Base-by-base conservation (phyloP, 2,113 vertebrate species). In the Platanista minor region DNA sequence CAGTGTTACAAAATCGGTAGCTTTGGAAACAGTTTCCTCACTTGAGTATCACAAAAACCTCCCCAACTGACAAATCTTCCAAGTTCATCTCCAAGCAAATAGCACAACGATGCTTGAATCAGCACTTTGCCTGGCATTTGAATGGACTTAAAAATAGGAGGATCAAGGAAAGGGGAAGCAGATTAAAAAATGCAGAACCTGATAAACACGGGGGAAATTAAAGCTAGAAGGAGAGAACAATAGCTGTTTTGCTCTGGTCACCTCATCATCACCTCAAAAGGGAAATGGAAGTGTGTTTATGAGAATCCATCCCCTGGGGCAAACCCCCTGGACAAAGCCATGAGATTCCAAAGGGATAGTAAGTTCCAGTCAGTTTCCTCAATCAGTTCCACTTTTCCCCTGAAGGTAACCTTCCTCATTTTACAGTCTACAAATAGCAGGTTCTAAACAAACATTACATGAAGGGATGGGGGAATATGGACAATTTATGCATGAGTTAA, bases 181-280 rank as follows among this genome's bases (percentile, higher is more conserved):
- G 36, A 71, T 67, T 90, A 41, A 66, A 72, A 94, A 97, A 95
- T 92, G 49, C 82, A 96, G 80, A 96, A 92, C 92, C 96, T 95
- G 96, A 97, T 95, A 94, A 93, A 82, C 94, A 59, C 82, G 52
- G 93, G 98, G 97, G 90, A 94, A 94, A 97, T 91, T 83, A 88
- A 94, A 94, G 1, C 41, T 36, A 52, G 62, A 96, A n/a, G 49
- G 64, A 80, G 81, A 94, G 91, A 97, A 97, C 95, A 95, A 98
- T 84, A 91, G 94, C 97, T 27, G 1, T 59, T 72, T 91, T 91
- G 94, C 94, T 97, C 97, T 98, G 81, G 87, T 81, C 96, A 89
- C 87, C 66, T 49, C 78, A 43, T 91, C 96, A 75, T 82, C 96
- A 97, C 84, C 97, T 27, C 36, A 1, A 36, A 49, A 29, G 85